Evolutionary conservation across 2,888 invertebrate genomes (phyloP).

Genomic region (Amiota minor): DNA sequence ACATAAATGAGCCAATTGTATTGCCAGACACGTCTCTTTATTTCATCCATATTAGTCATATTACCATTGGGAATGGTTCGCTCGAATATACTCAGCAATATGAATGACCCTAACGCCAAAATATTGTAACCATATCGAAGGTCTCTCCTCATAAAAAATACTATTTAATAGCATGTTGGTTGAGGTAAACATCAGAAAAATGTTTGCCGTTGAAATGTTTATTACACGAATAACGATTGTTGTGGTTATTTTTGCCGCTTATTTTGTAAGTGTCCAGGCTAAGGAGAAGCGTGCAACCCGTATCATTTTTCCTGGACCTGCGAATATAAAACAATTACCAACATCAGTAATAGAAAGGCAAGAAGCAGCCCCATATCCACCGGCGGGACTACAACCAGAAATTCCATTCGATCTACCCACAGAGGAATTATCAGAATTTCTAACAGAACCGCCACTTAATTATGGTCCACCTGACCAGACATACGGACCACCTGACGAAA

Average conservation of each 20-base stretch:
- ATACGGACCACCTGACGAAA: conserved; percentile 60
- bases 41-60: conserved; percentile 56
- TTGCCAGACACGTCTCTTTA: conserved; percentile 51
- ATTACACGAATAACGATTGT: conserved; percentile 34
- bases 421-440: conserved; percentile 52
- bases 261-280: conserved; percentile 25
- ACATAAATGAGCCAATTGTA: not conserved
- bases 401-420: conserved; percentile 65
- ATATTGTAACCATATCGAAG: conserved; percentile 39
- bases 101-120: conserved; percentile 14
- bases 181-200: not conserved
- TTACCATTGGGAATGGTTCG: conserved; percentile 29
- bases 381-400: conserved; percentile 64
- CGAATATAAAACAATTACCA: conserved; percentile 39
- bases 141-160: conserved; percentile 30
- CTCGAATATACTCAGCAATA: conserved; percentile 48
- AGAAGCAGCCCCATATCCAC: conserved; percentile 64
- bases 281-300: conserved; percentile 24
- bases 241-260: conserved; percentile 39
- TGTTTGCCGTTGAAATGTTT: conserved; percentile 48
- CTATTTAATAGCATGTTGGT: conserved; percentile 6
- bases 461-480: conserved; percentile 59
- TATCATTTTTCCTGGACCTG: conserved; percentile 59
- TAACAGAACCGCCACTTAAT: conserved; percentile 50
- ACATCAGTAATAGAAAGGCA: conserved; percentile 53